Percentiles rank a stretch among this genome's conserved stretches.
Conservation (phyloP, 2,797 vertebrate species). For the Lerista edwardsae region DNA sequence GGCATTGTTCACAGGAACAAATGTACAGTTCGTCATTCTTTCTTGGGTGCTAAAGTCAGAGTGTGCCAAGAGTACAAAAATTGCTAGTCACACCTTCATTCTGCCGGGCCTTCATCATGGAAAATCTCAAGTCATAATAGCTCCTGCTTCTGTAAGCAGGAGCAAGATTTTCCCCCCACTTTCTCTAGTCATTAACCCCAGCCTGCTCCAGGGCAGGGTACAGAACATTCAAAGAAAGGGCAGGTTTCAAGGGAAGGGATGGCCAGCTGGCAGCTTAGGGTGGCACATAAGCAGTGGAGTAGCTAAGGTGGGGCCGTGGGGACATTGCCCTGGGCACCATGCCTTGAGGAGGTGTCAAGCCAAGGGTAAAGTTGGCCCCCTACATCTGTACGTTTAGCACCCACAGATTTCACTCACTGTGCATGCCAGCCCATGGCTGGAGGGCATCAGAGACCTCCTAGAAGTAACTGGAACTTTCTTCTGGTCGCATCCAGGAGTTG, state of each 20-base stretch:
- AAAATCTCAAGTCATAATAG: not conserved
- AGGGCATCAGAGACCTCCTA: too few species aligned
- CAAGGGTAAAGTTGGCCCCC: too few species aligned
- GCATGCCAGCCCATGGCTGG: too few species aligned
- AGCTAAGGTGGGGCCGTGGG: too few species aligned
- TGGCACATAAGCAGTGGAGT: too few species aligned
- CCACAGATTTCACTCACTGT: too few species aligned
- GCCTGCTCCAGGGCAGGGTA: not conserved
- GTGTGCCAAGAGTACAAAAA: not conserved
- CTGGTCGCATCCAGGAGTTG: too few species aligned
- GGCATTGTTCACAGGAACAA: not conserved
- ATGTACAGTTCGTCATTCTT: not conserved
- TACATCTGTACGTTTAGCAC: too few species aligned
- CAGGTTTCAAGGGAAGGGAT: too few species aligned
- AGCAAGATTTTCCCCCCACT: not conserved
- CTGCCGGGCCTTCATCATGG: not conserved
- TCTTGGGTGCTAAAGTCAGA: not conserved
- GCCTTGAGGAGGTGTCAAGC: too few species aligned
- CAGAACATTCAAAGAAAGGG: not conserved
- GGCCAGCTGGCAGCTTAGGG: not conserved
- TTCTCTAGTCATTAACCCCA: not conserved
- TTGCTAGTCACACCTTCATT: not conserved
- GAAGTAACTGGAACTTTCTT: too few species aligned
- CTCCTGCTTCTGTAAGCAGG: not conserved
- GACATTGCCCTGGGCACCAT: too few species aligned